Base-by-base conservation (phyloP, 2,888 invertebrate species). In the Stegana nigrithorax region DNA sequence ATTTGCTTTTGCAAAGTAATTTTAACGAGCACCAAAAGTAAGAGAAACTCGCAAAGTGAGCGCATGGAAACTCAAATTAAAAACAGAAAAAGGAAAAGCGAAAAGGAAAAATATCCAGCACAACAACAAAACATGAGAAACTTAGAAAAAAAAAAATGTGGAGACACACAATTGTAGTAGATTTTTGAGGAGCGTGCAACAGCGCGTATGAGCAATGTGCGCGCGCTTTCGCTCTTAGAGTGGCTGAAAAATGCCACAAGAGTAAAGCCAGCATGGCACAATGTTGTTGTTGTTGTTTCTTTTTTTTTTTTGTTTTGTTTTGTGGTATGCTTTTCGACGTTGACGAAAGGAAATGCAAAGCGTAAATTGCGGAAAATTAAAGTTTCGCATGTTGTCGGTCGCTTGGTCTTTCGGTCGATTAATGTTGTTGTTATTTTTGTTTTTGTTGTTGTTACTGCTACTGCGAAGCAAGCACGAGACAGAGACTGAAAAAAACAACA, bases 361-460 rank as follows among this genome's bases (percentile, higher is more conserved):
- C 57, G 68, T 67, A 67, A 77, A 77, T 67, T 69, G 47, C 67
- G 70, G 66, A 67, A 75, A 71, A 75, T 75, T 73, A 72, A 72
- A 75, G 70, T 73, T 72, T 66, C 53, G 44, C 26, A 32, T 32
- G 32, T 27, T 2, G 21, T 12, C 47, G 7, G 21, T 21, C 39
- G 39, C 7, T n/a, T n/a, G n/a, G n/a, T n/a, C n/a, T n/a, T n/a
- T n/a, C n/a, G n/a, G n/a, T n/a, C n/a, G n/a, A n/a, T n/a, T n/a
- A n/a, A n/a, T n/a, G n/a, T n/a, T n/a, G n/a, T n/a, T n/a, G n/a
- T n/a, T 32, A 1, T 32, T 2, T n/a, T 12, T 32, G 32, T 32
- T 1, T 12, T 3, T 32, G 36, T 36, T 36, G 36, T 36, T n/a
- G n/a, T n/a, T n/a, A n/a, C n/a, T n/a, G n/a, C n/a, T n/a, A 39